Evolutionary conservation across 2,888 invertebrate species (phyloP), one percentile per base, ranked within the genome.

Genomic region (Phlogophora meticulosa): DNA sequence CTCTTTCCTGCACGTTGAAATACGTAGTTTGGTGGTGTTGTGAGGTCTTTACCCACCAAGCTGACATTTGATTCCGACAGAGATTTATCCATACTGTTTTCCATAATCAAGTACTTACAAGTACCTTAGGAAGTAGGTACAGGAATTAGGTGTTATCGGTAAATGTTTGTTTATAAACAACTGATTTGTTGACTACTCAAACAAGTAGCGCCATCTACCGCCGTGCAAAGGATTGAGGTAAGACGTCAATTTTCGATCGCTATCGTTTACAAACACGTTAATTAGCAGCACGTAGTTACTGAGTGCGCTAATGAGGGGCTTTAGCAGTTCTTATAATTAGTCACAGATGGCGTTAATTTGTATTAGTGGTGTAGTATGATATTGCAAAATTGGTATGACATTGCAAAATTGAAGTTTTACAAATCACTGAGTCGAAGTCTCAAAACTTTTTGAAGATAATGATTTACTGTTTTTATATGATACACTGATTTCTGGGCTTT

Each of bases 321-420:
- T 2, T 32, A n/a, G 32, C 11, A 17, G 32, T 49, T 32, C n/a
- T 7, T 17, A 32, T 17, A 13, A 7, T 32, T 34, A 51, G 28
- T 34, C 32, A 51, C 17, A 51, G 49, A 51, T 51, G 49, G 32
- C 49, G 49, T 13, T 32, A 0, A 10, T 52, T 36, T 36, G 52
- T 36, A 36, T 36, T 15, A 22, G 34, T 36, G 22, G n/a, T n/a
- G n/a, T n/a, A n/a, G n/a, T n/a, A n/a, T n/a, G n/a, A n/a, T n/a
- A n/a, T n/a, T n/a, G n/a, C n/a, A n/a, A n/a, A n/a, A n/a, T n/a
- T n/a, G n/a, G 15, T 3, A 38, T 52, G 36, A 22, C 22, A 52
- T 10, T n/a, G 52, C 36, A 2, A 52, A 52, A 34, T 51, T 4
- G 51, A 51, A 7, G 2, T 51, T 17, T 20, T 51, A 13, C 17